Evolutionary conservation across 2,888 invertebrate genomes (phyloP).

Genomic region (Sycophila texana): DNA sequence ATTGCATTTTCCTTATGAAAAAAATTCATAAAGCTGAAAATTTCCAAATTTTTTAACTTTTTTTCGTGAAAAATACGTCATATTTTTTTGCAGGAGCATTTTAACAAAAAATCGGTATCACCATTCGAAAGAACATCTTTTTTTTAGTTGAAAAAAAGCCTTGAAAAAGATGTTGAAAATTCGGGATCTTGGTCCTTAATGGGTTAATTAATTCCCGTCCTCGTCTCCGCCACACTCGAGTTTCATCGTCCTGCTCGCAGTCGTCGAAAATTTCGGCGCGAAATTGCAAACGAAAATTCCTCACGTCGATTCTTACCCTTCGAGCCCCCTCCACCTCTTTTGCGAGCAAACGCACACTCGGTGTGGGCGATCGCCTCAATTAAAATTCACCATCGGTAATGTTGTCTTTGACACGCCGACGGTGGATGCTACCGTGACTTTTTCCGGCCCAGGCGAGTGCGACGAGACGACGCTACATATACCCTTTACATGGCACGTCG

Average conservation of each 20-base stretch:
- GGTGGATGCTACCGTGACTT: not conserved
- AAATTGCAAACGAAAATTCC: not conserved
- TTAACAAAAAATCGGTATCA: too few species aligned
- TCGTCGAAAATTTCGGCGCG: not conserved
- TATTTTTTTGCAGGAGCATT: too few species aligned
- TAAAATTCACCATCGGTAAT: slow-evolving; percentile 46
- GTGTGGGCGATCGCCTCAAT: slow-evolving; percentile 37
- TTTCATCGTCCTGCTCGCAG: not conserved
- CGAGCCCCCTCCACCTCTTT: not conserved
- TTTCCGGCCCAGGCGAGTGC: not conserved
- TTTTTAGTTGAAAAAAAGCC: too few species aligned
- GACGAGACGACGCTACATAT: slow-evolving; percentile 15
- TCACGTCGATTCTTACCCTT: not conserved
- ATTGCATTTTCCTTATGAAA: too few species aligned
- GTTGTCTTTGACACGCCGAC: slow-evolving; percentile 14
- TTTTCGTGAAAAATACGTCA: too few species aligned
- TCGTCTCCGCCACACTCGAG: too few species aligned
- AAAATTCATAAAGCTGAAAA: too few species aligned
- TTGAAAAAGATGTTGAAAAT: too few species aligned
- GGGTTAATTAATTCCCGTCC: too few species aligned
- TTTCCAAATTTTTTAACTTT: too few species aligned
- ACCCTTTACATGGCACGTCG: slow-evolving; percentile 35
- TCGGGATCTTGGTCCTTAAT: too few species aligned
- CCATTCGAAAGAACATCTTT: too few species aligned
- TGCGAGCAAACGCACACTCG: slow-evolving; percentile 7